These are phyloP conservation scores for Hedya salicella DNA, from an alignment of 2,888 invertebrate species.

Conservation along the genomic window DNA sequence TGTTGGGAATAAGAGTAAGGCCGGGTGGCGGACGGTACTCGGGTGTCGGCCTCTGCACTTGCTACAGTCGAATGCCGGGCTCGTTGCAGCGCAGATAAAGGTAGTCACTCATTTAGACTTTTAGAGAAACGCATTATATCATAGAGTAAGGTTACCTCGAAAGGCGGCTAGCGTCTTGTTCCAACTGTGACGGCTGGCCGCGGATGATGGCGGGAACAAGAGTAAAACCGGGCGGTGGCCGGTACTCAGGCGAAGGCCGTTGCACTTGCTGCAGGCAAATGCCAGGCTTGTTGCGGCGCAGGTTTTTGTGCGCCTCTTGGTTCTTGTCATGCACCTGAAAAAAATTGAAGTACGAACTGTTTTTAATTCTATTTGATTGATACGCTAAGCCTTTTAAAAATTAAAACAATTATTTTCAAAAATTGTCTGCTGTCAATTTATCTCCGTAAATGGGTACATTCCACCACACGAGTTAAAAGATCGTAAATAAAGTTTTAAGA, in stretches of 20 bases:
- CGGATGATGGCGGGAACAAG: slow-evolving; percentile 82
- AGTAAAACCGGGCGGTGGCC: slow-evolving; percentile 86
- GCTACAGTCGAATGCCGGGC: slow-evolving; percentile 82
- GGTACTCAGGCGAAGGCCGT: slow-evolving; percentile 84
- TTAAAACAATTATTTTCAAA: too few relatives aligned
- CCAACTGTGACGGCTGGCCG: slow-evolving; percentile 70
- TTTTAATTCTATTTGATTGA: too few relatives aligned
- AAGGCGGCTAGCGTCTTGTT: slow-evolving; percentile 72
- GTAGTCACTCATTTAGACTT: too few relatives aligned
- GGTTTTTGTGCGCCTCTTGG: slow-evolving; percentile 87
- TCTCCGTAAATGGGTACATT: too few relatives aligned
- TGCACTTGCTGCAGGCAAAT: slow-evolving; percentile 82
- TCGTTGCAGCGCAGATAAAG: slow-evolving; percentile 86
- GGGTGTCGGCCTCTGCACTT: slow-evolving; percentile 58
- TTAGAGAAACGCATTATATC: too few relatives aligned
- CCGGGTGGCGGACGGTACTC: slow-evolving; percentile 4
- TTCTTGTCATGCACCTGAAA: slow-evolving; percentile 87
- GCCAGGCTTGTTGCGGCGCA: slow-evolving; percentile 87
- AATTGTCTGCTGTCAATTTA: too few relatives aligned
- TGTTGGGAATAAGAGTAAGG: slow-evolving; percentile 85
- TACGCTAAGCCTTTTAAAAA: too few relatives aligned
- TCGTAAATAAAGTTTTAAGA: too few relatives aligned
- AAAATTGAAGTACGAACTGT: too few relatives aligned
- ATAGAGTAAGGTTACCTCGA: slow-evolving; percentile 72
- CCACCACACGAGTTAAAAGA: too few relatives aligned